Base-by-base conservation (phyloP, 1,140 invertebrate genomes). In the Aphaenogaster rudis region DNA sequence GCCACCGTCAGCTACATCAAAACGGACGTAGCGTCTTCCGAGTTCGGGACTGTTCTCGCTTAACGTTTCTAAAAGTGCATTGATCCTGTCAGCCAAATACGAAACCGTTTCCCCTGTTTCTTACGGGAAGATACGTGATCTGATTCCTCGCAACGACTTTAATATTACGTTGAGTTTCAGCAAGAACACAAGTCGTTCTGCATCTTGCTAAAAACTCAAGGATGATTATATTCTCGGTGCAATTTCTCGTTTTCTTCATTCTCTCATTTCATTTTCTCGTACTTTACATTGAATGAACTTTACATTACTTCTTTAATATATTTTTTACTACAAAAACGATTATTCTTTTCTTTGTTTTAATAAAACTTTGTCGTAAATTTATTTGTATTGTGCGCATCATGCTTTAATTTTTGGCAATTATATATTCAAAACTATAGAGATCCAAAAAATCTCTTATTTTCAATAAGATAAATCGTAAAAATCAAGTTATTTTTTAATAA, bases 1-100 rank as follows among this genome's bases (percentile, higher is more conserved):
- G 45, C 69, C 42, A 42, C 33, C 33, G 42, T 84, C 80, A 84
- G 52, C 42, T 84, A 42, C 69, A 63, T 76, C 80, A 84, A 76
- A 74, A 84, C 42, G 67, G 42, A 74, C 71, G 42, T 17, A 17
- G 52, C 52, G 17, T 33, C 11, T 33, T 7, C 17, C 36, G 17
- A 4, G 33, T 13, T 69, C 21, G 63, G 28, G 36, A 81, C 42
- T 48, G 28, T 39, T 11, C 69, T 74, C 21, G 67, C 52, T 72
- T 81, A 71, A 69, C 48, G 66, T 81, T 71, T 54, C 64, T 54
- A 45, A 81, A 71, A 81, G 64, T 45, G 13, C 64, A 72, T 72
- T 54, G 50, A 82, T 82, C 11, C 52, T 36, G 52, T 74, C 67
- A 45, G 39, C 45, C 28, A 59, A 52, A 57, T 45, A 48, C 39